Evolutionary conservation across 1,140 invertebrate genomes (phyloP).

Genomic region (Zaprionus davidi): DNA sequence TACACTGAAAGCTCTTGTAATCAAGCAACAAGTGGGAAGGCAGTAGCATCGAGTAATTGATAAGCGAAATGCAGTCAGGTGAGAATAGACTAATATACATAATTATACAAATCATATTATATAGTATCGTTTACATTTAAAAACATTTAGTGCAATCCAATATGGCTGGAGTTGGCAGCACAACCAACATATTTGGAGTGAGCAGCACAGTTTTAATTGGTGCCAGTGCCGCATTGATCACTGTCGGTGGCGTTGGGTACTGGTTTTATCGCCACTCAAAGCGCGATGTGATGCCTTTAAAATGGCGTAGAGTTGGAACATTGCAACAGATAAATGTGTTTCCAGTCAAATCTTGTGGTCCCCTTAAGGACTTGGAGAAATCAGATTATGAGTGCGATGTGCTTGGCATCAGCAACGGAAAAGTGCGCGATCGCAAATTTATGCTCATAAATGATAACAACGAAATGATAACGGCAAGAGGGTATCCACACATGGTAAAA

Average conservation of each 20-base stretch:
- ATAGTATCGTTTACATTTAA: constrained; percentile 4
- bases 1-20: constrained; percentile 65
- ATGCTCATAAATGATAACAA: constrained; percentile 85
- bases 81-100: constrained; percentile 62
- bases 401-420: constrained; percentile 84
- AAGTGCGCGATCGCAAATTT: constrained; percentile 85
- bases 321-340: constrained; percentile 85
- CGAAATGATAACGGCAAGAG: constrained; percentile 85
- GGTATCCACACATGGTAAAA: constrained; percentile 85
- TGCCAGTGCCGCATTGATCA: constrained; percentile 62
- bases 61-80: constrained; percentile 69
- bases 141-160: constrained; percentile 25
- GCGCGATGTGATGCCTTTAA: constrained; percentile 66
- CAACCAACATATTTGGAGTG: constrained; percentile 48
- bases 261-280: constrained; percentile 64
- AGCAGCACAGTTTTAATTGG: constrained; percentile 48
- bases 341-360: constrained; percentile 86
- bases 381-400: constrained; percentile 84
- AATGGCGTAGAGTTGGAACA: constrained; percentile 85
- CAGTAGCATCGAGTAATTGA: constrained; percentile 10
- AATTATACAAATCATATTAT: neutral
- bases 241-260: constrained; percentile 55
- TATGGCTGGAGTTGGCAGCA: constrained; percentile 57
- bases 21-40: constrained; percentile 6
- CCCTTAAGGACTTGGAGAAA: constrained; percentile 66